A percentile compares a stretch with the other conserved stretches of the same genome.
Evolutionary conservation across 1,140 invertebrate species (phyloP).

Genomic region (Eumaeus atala): DNA sequence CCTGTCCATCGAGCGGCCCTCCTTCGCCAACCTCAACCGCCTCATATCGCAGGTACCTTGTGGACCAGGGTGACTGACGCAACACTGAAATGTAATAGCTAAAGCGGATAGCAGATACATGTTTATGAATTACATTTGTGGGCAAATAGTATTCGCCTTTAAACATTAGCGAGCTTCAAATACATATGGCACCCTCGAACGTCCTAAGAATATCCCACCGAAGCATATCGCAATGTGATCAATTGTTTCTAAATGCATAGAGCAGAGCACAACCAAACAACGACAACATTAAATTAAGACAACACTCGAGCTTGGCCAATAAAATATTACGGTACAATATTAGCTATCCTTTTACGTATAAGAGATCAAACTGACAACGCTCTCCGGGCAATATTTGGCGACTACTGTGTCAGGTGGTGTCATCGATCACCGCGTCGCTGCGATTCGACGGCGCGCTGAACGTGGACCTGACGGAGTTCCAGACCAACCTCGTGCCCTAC

Average conservation of each 20-base stretch:
- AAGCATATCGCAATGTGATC: no score
- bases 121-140: neutral
- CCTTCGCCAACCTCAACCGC: conserved; percentile 85
- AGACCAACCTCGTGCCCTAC: conserved; percentile 81
- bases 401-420: conserved; percentile 78
- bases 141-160: neutral
- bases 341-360: neutral
- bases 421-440: conserved; percentile 84
- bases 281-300: no score
- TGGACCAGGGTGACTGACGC: neutral
- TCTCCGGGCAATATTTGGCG: neutral
- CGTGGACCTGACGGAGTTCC: conserved; percentile 89
- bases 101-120: neutral
- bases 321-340: neutral
- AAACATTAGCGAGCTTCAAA: neutral
- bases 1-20: conserved; percentile 81
- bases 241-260: no score
- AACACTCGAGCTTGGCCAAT: no score
- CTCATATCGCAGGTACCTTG: conserved; percentile 80
- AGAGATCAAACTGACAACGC: neutral
- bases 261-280: no score
- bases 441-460: conserved; percentile 86
- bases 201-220: no score
- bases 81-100: neutral
- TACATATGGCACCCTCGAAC: no score